These are phyloP conservation scores for Eunapius fragilis DNA, from an alignment of 37 sponge, comb jelly and placozoan species.

Conservation along the genomic window DNA sequence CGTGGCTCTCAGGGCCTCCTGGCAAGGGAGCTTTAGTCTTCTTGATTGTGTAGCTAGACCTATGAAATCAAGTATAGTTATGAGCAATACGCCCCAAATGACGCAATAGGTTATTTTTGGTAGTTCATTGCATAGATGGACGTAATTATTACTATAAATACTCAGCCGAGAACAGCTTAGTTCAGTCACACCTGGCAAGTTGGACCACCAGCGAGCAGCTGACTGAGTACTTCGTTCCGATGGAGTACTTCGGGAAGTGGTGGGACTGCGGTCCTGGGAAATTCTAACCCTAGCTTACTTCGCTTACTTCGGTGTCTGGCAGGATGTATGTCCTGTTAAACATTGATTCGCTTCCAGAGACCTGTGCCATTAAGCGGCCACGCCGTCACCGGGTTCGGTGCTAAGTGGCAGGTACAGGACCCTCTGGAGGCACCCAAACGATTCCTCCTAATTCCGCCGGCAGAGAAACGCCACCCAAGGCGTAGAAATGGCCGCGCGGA, in stretches of 20 bases:
- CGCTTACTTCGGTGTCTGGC: background rate
- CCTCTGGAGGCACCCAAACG: slow-evolving; percentile 61
- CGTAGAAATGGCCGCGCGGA: background rate
- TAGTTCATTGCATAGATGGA: no score
- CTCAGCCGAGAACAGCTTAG: background rate
- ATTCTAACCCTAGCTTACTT: background rate
- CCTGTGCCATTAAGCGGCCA: slow-evolving; percentile 71
- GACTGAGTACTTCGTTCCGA: background rate
- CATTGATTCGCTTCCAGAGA: slow-evolving; percentile 37
- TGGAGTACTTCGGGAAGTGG: background rate
- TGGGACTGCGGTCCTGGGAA: background rate
- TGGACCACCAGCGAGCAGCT: background rate
- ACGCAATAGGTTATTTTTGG: background rate
- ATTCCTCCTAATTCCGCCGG: background rate
- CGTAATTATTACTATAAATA: background rate
- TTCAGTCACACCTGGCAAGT: background rate
- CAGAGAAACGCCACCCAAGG: background rate
- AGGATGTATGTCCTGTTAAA: background rate
- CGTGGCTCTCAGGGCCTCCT: no score
- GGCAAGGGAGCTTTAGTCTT: no score
- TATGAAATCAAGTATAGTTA: no score
- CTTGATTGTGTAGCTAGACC: no score
- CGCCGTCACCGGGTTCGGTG: slow-evolving; percentile 72
- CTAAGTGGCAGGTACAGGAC: slow-evolving; percentile 74
- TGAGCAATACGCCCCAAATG: no score